Evolutionary conservation across 2,797 vertebrate species (phyloP).

Genomic region (Galago senegalensis): DNA sequence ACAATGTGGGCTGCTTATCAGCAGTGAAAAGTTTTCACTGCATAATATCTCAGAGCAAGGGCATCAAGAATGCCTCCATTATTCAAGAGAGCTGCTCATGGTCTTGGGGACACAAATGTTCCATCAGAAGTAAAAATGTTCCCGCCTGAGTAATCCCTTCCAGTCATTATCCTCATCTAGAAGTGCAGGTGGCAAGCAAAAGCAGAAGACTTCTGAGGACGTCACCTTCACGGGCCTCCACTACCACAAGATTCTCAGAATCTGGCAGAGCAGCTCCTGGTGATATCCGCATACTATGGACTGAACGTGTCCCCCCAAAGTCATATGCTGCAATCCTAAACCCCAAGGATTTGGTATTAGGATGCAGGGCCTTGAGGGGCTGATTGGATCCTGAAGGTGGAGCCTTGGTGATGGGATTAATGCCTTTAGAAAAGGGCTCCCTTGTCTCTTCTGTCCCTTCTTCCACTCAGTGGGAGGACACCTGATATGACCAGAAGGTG

Average conservation of each 20-base stretch:
- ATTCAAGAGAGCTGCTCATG: neutral
- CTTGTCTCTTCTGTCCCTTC: neutral
- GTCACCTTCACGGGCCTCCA: neutral
- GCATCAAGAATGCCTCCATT: neutral
- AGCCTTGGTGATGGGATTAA: neutral
- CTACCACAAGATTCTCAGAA: neutral
- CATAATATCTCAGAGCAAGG: neutral
- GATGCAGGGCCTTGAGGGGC: neutral
- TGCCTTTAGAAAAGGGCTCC: neutral
- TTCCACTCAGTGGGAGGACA: neutral
- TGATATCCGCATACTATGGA: neutral
- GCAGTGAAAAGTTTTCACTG: neutral
- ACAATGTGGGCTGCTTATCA: neutral
- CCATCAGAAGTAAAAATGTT: neutral
- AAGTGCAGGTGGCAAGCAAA: neutral
- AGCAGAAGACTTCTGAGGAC: neutral
- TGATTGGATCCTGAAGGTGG: neutral
- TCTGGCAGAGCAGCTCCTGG: neutral
- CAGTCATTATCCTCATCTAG: neutral
- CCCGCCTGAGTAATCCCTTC: neutral
- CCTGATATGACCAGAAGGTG: neutral
- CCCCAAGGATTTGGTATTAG: neutral
- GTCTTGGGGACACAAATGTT: neutral
- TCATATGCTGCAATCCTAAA: neutral
- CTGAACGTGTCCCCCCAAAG: neutral